These are phyloP conservation scores for Dicaeum eximium DNA, from an alignment of 2,113 vertebrate genomes.

Conservation along the genomic window DNA sequence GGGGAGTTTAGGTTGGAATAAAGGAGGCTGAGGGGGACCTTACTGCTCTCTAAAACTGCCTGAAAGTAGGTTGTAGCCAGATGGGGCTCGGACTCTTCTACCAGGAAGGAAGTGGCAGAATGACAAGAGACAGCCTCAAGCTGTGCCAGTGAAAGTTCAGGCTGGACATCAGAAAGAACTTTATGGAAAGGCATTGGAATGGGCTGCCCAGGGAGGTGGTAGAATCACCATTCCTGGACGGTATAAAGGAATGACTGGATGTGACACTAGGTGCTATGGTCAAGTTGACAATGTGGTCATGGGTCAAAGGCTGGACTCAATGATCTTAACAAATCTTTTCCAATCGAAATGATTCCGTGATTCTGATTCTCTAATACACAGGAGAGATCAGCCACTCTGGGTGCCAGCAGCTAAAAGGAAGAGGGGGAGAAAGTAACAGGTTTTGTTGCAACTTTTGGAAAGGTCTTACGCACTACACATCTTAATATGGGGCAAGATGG, in stretches of 20 bases:
- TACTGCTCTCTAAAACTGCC: fast-evolving
- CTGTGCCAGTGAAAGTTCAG: not conserved
- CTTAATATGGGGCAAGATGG: not conserved
- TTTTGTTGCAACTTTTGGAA: not conserved
- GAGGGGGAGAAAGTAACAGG: not conserved
- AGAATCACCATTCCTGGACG: not conserved
- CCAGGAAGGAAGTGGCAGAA: not conserved
- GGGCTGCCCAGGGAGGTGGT: not conserved
- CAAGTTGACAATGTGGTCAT: not conserved
- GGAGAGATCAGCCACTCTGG: not conserved
- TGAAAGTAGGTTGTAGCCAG: not conserved
- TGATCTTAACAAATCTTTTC: not conserved
- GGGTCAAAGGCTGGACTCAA: not conserved
- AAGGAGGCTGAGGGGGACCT: not conserved
- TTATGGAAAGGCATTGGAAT: fast-evolving
- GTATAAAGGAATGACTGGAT: not conserved
- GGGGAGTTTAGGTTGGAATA: not conserved
- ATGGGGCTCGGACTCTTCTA: not conserved
- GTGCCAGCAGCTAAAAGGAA: not conserved
- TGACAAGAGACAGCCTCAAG: not conserved
- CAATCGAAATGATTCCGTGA: not conserved
- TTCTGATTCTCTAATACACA: not conserved
- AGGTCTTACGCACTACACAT: not conserved
- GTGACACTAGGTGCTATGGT: not conserved
- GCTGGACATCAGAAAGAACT: not conserved